Evolutionary conservation across 2,888 invertebrate genomes (phyloP).

Genomic region (Caenorhabditis wallacei): DNA sequence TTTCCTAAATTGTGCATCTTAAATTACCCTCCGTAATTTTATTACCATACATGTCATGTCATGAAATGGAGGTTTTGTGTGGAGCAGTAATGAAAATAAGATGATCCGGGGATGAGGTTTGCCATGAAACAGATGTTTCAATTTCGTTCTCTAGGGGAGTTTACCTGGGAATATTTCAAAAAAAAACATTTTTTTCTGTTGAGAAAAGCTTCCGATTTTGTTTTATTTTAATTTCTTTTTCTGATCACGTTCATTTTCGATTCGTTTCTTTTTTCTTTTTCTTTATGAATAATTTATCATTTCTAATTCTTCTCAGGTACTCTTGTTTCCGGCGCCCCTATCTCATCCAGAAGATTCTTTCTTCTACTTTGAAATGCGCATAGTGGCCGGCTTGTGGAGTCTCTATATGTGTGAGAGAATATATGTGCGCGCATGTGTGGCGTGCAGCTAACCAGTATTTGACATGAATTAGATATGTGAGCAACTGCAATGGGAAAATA

Average conservation of each 20-base stretch:
- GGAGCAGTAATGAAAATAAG: slow-evolving; percentile 7
- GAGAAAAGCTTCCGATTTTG: background rate
- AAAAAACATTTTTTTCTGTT: background rate
- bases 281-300: background rate
- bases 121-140: slow-evolving; percentile 3
- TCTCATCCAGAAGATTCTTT: slow-evolving; percentile 44
- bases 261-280: background rate
- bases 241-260: background rate
- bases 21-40: slow-evolving; percentile 42
- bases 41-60: slow-evolving; percentile 33
- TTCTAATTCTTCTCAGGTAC: slow-evolving; percentile 14
- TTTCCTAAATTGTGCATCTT: slow-evolving; percentile 29
- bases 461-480: slow-evolving; percentile 74
- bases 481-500: slow-evolving; percentile 63
- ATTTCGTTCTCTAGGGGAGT: background rate
- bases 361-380: slow-evolving; percentile 33
- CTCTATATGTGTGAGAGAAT: slow-evolving; percentile 54
- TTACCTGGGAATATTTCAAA: too few relatives aligned
- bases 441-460: slow-evolving; percentile 71
- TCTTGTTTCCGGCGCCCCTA: slow-evolving; percentile 15
- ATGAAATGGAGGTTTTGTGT: slow-evolving; percentile 18
- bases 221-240: background rate
- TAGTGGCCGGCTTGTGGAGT: slow-evolving; percentile 19
- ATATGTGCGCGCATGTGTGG: slow-evolving; percentile 62
- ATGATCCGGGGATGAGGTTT: slow-evolving; percentile 5